A percentile compares a stretch with the other conserved stretches of the same genome.
phyloP scores from a whole-genome alignment of 2,113 vertebrate genomes.

The Ceuthmochares aereus region DNA sequence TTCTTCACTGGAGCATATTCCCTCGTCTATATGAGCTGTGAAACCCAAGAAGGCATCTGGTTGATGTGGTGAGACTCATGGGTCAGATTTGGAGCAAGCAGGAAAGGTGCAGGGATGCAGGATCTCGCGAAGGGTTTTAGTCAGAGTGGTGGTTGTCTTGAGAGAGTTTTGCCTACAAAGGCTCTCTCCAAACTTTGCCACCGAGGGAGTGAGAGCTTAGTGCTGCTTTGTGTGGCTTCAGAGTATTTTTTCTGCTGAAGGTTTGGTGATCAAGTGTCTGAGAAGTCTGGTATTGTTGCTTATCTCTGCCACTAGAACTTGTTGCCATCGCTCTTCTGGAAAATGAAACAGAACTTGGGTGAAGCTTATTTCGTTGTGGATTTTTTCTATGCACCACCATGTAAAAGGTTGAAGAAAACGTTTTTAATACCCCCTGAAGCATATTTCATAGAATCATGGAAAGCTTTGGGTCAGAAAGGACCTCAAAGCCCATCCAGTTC shows the following conservation, averaged over 20 bases:
- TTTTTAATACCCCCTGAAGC: neutral
- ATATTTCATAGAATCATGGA: neutral
- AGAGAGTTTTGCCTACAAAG: neutral
- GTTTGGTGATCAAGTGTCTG: neutral
- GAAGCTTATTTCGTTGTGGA: neutral
- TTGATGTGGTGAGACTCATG: neutral
- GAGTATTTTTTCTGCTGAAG: neutral
- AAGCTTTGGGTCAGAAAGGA: too few species aligned
- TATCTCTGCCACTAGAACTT: neutral
- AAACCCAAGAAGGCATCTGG: neutral
- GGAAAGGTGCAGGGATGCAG: neutral
- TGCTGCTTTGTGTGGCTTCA: neutral
- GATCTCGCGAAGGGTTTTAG: neutral
- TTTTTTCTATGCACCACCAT: neutral
- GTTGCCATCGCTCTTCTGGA: neutral
- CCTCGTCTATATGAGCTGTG: neutral
- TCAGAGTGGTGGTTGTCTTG: neutral
- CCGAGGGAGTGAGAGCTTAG: neutral
- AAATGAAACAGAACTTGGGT: neutral
- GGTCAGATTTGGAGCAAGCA: accelerated
- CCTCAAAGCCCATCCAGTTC: too few species aligned
- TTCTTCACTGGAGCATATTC: accelerated
- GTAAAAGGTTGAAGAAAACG: neutral
- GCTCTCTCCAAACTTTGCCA: neutral
- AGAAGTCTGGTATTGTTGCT: neutral